Evolutionary conservation across 2,888 invertebrate genomes (phyloP).

Genomic region (Myopa testacea): DNA sequence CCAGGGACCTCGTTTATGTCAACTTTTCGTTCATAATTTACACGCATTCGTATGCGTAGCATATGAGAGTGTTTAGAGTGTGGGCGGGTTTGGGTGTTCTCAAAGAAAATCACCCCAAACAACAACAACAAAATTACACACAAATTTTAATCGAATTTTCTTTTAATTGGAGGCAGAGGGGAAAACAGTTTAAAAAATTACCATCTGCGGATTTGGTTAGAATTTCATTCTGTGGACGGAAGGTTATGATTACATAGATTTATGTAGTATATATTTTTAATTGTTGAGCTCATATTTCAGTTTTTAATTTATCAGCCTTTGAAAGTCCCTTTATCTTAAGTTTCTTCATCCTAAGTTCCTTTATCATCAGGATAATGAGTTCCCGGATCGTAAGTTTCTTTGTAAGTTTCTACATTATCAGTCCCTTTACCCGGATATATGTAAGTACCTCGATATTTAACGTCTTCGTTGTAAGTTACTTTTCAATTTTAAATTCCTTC

Average conservation of each 20-base stretch:
- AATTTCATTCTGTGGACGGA: not conserved
- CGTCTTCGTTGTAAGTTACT: too few species aligned
- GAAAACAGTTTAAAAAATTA: slow-evolving; percentile 14
- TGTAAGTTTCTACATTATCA: too few species aligned
- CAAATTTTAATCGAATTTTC: slow-evolving; percentile 51
- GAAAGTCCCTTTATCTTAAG: too few species aligned
- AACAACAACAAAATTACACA: slow-evolving; percentile 10
- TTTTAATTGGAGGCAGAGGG: slow-evolving; percentile 56
- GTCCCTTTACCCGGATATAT: too few species aligned
- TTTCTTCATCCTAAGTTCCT: not conserved
- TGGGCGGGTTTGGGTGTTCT: not conserved
- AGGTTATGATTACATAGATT: not conserved
- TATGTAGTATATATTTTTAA: too few species aligned
- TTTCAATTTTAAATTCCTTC: too few species aligned
- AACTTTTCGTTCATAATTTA: slow-evolving; percentile 63
- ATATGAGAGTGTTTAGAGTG: slow-evolving; percentile 46
- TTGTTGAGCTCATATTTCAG: too few species aligned
- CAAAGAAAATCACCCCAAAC: slow-evolving; percentile 19
- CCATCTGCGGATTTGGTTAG: not conserved
- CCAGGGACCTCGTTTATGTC: slow-evolving; percentile 69
- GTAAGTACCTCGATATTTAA: too few species aligned
- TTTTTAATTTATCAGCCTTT: too few species aligned
- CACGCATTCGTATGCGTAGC: slow-evolving; percentile 48
- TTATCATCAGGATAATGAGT: too few species aligned
- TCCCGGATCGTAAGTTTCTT: too few species aligned